A percentile compares a stretch with the other conserved stretches of the same genome.
phyloP scores from a whole-genome alignment of 1,140 invertebrate species.

The Bombus breviceps region DNA sequence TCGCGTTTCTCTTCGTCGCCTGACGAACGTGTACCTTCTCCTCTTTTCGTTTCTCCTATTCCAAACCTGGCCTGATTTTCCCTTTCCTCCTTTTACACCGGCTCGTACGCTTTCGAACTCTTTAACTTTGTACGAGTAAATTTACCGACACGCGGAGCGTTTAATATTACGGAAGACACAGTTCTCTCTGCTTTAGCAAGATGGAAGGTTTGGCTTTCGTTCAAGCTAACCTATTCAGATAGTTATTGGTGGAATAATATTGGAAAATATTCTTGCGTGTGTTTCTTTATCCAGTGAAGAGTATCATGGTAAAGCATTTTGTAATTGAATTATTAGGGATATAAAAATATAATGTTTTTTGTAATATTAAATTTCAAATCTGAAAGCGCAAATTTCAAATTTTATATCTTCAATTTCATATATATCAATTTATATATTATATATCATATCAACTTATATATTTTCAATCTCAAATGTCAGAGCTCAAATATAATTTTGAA shows the following conservation, averaged over 20 bases:
- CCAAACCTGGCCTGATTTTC: neutral
- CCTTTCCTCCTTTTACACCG: neutral
- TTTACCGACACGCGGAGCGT: constrained; percentile 27
- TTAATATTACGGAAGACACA: neutral
- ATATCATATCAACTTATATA: no score
- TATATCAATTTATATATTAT: no score
- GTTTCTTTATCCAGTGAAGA: neutral
- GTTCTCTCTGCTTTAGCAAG: neutral
- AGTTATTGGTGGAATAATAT: neutral
- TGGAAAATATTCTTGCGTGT: neutral
- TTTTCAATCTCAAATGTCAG: no score
- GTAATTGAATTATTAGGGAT: no score
- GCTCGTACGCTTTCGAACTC: neutral
- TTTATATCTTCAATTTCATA: no score
- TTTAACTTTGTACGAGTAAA: constrained; percentile 18
- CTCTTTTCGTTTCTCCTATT: constrained; percentile 32
- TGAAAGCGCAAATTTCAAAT: neutral
- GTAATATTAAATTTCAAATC: neutral
- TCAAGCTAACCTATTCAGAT: neutral
- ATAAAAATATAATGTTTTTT: neutral
- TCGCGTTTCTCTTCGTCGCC: constrained; percentile 51
- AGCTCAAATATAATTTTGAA: neutral
- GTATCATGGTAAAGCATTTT: no score
- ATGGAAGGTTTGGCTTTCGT: neutral
- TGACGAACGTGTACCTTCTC: neutral